These are phyloP conservation scores for Labeo rohita DNA, from an alignment of 2,113 vertebrate species.

Conservation along the genomic window DNA sequence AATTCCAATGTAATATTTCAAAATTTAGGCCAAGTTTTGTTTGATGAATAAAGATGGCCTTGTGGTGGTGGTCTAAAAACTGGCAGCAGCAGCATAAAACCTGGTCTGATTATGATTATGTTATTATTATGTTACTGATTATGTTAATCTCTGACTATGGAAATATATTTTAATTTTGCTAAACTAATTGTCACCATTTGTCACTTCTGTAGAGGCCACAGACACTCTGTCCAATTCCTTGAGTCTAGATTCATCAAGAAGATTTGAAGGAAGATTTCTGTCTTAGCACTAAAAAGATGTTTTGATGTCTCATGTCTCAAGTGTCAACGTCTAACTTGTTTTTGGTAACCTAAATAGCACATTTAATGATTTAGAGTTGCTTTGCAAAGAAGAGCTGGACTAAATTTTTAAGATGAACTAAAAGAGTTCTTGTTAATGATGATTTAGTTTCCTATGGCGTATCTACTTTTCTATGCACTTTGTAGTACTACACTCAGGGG, in stretches of 20 bases:
- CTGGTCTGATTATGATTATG: background rate
- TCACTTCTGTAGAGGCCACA: background rate
- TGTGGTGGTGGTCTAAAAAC: background rate
- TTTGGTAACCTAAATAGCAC: background rate
- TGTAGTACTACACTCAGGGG: background rate
- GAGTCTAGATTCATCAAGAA: background rate
- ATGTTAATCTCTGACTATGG: too few species aligned
- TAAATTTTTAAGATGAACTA: background rate
- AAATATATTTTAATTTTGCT: background rate
- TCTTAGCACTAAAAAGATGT: background rate
- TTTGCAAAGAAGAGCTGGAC: background rate
- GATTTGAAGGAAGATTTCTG: background rate
- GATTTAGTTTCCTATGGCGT: background rate
- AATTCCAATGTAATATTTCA: background rate
- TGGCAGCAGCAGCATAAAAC: background rate
- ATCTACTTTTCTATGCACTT: background rate
- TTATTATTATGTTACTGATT: too few species aligned
- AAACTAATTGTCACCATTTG: background rate
- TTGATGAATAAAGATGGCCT: background rate
- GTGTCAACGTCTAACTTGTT: background rate
- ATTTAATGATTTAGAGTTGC: background rate
- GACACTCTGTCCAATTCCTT: background rate
- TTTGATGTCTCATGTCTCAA: background rate
- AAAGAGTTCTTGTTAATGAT: background rate
- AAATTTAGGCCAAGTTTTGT: background rate